Evolutionary conservation across 2,113 vertebrate genomes (phyloP).

Genomic region (Chionodraco myersi): DNA sequence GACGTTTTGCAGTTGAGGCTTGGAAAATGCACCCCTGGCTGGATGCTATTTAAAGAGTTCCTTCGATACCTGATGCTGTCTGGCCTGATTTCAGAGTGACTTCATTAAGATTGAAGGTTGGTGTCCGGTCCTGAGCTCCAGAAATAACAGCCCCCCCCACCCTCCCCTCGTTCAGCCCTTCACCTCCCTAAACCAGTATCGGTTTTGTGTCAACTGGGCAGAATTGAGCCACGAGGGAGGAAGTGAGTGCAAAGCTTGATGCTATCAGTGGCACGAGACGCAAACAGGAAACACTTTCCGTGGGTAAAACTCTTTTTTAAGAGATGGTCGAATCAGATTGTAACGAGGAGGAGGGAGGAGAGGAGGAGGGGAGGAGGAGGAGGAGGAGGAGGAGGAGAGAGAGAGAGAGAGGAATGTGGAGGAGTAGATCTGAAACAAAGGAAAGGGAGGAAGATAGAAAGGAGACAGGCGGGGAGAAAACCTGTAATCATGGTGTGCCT

Average conservation of each 20-base stretch:
- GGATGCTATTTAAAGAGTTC: conserved; percentile 62
- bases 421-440: conserved; percentile 19
- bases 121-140: conserved; percentile 45
- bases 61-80: conserved; percentile 61
- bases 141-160: conserved; percentile 59
- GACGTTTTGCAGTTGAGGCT: neutral
- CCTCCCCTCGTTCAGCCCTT: conserved; percentile 3
- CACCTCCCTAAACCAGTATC: conserved; percentile 52
- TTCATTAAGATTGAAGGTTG: conserved; percentile 52
- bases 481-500: conserved; percentile 38
- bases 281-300: conserved; percentile 79
- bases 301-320: conserved; percentile 41
- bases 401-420: conserved; percentile 1
- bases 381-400: no score
- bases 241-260: conserved; percentile 62
- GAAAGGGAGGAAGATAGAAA: conserved; percentile 22
- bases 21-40: conserved; percentile 18
- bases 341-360: neutral
- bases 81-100: conserved; percentile 65
- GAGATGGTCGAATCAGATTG: conserved; percentile 50
- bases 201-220: conserved; percentile 53
- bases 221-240: conserved; percentile 48
- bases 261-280: conserved; percentile 64
- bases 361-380: no score
- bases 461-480: conserved; percentile 30